A percentile compares a stretch with the other conserved stretches of the same genome.
Evolutionary conservation across 2,113 vertebrate genomes (phyloP).

Genomic region (Istiophorus platypterus): DNA sequence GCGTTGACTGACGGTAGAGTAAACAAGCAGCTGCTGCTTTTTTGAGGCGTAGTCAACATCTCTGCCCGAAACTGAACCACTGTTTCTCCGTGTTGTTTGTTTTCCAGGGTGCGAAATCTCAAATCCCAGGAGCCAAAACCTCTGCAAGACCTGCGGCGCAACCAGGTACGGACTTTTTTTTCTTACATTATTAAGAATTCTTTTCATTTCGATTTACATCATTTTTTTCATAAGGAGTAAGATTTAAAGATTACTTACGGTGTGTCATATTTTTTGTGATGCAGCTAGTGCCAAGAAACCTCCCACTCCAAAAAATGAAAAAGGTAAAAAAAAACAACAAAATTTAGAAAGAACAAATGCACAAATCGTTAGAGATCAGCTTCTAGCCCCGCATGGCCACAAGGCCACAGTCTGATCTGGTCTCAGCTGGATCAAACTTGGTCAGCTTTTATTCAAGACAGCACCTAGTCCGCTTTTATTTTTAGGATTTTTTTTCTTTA

Average conservation of each 20-base stretch:
- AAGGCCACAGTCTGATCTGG: slow-evolving; percentile 37
- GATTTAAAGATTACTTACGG: slow-evolving; percentile 35
- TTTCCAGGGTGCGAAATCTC: slow-evolving; percentile 85
- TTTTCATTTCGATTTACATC: not conserved
- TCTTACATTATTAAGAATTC: accelerated
- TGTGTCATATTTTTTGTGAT: slow-evolving; percentile 74
- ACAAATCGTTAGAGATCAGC: not conserved
- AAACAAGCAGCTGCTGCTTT: not conserved
- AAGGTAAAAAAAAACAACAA: slow-evolving; percentile 81
- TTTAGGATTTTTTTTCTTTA: not conserved
- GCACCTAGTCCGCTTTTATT: not conserved
- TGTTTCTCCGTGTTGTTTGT: not conserved
- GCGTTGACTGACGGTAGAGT: not conserved
- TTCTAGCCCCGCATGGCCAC: slow-evolving; percentile 16
- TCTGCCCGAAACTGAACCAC: not conserved
- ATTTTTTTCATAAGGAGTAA: not conserved
- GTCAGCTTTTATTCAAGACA: slow-evolving; percentile 26
- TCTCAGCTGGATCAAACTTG: slow-evolving; percentile 39
- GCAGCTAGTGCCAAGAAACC: slow-evolving; percentile 88
- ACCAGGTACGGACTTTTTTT: slow-evolving; percentile 56
- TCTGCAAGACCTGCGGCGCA: slow-evolving; percentile 85
- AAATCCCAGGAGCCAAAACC: slow-evolving; percentile 87
- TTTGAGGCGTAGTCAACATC: not conserved
- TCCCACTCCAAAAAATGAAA: slow-evolving; percentile 84
- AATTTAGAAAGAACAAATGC: slow-evolving; percentile 36